phyloP scores from a whole-genome alignment of 92 coral and sea anemone genomes.

The Parazoanthus atlanticus region DNA sequence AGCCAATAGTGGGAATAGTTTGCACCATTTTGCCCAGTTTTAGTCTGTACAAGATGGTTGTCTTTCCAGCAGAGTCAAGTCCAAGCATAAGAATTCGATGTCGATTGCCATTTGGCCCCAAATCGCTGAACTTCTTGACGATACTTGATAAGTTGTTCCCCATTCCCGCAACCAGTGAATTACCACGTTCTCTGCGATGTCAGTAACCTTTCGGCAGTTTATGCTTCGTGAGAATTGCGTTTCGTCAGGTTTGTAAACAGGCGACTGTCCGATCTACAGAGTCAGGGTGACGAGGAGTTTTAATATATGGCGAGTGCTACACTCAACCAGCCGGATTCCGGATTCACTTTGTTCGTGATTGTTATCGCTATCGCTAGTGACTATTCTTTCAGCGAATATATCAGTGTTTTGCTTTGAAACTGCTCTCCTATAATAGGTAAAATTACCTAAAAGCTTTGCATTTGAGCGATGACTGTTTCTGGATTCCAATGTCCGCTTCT shows the following conservation, averaged over 20 bases:
- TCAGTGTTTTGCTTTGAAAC: background rate
- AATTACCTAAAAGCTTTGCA: background rate
- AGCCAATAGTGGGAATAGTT: slow-evolving; percentile 43
- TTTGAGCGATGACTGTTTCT: background rate
- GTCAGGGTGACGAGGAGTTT: too few relatives aligned
- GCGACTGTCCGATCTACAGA: background rate
- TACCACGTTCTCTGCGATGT: background rate
- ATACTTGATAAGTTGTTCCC: slow-evolving; percentile 28
- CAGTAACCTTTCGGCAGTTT: background rate
- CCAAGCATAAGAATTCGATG: slow-evolving; percentile 43
- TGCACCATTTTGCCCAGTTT: slow-evolving; percentile 44
- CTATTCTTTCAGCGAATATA: background rate
- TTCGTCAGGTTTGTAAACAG: background rate
- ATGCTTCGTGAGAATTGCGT: background rate
- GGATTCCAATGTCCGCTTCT: background rate
- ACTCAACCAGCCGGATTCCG: background rate
- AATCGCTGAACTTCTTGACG: slow-evolving; percentile 37
- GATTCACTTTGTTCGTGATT: background rate
- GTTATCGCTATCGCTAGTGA: background rate
- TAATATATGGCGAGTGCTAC: background rate
- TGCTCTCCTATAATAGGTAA: background rate
- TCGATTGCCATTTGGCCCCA: slow-evolving; percentile 41
- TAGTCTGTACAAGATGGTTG: slow-evolving; percentile 38
- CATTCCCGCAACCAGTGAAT: background rate
- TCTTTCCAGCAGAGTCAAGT: slow-evolving; percentile 39